Base-by-base conservation (phyloP, 2,888 invertebrate genomes). In the Cheilosia impressa region DNA sequence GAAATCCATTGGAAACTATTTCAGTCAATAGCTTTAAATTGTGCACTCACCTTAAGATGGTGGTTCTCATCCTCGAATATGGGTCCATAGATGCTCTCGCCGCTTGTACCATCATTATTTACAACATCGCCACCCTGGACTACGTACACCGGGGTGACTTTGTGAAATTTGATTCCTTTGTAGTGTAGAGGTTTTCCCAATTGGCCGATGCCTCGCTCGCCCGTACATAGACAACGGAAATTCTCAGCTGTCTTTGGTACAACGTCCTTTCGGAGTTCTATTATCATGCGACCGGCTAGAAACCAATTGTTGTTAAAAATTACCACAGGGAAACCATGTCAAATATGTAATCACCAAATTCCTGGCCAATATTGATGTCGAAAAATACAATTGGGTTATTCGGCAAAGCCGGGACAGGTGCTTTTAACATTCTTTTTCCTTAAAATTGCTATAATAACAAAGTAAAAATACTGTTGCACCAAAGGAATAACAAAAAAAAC, bases 11-110 rank as follows among this genome's bases (percentile, higher is more conserved):
- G 7, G 19, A 41, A 47, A 19, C 9, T 31, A 47, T 47, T 43
- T 2, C 13, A 53, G n/a, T 10, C 1, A 17, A 62, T 31, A 24
- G 38, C 5, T 31, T 31, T 24, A 15, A n/a, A 41, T 63, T 7
- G 1, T 3, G 4, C 1, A 89, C 90, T 90, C 91, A 95, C 95
- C 91, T 91, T 93, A 85, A 96, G 90, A 72, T 91, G 92, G 90
- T 98, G 97, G 91, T 96, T 96, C 93, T 99, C 99, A 94, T 98
- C 98, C 88, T 96, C 95, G 92, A 99, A 99, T 63, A 94, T 93
- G 15, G 94, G 93, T 9, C 98, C 99, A 91, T 98, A 99, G 88
- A 99, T 98, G 89, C 98, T 98, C 91, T 98, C 98, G 0, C 99
- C 98, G 47, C 97, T 95, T 2, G 96, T 95, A 0, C 99, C 99